Percentiles rank a stretch among this genome's conserved stretches.
These are phyloP conservation scores for Falco novaeseelandiae DNA, from an alignment of 2,797 vertebrate species.

Conservation along the genomic window DNA sequence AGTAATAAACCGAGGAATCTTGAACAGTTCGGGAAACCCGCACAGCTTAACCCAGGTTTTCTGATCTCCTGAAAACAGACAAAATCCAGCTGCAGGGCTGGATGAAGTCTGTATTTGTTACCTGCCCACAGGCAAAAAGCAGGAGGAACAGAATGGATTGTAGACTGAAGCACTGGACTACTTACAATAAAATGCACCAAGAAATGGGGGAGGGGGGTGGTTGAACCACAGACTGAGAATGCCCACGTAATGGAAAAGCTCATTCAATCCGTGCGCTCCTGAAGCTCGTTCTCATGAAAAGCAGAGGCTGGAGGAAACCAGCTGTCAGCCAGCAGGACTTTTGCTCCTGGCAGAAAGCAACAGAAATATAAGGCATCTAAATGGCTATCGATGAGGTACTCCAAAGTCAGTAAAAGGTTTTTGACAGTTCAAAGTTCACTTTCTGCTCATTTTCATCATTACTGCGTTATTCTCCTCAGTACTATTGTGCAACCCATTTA, in stretches of 20 bases:
- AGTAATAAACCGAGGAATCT: neutral
- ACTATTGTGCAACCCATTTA: neutral
- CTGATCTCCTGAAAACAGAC: neutral
- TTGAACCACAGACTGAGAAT: neutral
- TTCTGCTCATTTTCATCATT: neutral
- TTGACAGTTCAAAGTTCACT: neutral
- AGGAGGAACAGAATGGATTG: neutral
- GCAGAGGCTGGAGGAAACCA: neutral
- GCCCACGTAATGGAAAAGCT: neutral
- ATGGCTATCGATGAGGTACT: neutral
- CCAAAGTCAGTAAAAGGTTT: neutral
- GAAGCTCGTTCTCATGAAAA: neutral
- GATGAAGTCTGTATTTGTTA: neutral
- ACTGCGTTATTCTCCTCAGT: neutral
- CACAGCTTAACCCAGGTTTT: neutral
- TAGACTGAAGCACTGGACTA: neutral
- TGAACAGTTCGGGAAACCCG: neutral
- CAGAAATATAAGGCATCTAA: neutral
- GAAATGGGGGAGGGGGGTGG: fast-evolving
- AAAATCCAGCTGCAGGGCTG: neutral
- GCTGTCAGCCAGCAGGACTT: neutral
- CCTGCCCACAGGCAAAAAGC: neutral
- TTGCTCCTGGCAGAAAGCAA: neutral
- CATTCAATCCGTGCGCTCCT: neutral
- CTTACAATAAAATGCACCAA: neutral